These are phyloP conservation scores for Laothoe populi DNA, from an alignment of 2,888 invertebrate species.

Conservation along the genomic window DNA sequence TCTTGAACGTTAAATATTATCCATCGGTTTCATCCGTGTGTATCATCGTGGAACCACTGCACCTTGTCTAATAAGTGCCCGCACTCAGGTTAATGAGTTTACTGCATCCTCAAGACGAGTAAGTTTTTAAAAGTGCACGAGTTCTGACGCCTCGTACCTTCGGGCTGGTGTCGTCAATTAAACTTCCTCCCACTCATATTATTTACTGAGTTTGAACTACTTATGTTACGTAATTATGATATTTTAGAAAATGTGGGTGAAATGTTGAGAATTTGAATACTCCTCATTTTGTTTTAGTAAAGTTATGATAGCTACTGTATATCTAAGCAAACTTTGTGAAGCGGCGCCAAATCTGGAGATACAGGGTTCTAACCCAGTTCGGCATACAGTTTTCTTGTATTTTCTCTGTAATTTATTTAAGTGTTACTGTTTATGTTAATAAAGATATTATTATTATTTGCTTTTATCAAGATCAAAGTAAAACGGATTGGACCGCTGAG, in stretches of 20 bases:
- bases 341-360: too few species aligned
- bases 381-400: too few species aligned
- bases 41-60: constrained; percentile 32
- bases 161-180: constrained; percentile 67
- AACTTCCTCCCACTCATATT: constrained; percentile 47
- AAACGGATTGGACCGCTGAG: too few species aligned
- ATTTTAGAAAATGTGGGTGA: too few species aligned
- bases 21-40: constrained; percentile 5
- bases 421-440: too few species aligned
- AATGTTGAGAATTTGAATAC: too few species aligned
- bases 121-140: constrained; percentile 75
- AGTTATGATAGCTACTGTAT: background rate
- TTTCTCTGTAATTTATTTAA: too few species aligned
- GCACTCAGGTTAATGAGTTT: constrained; percentile 79
- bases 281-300: background rate
- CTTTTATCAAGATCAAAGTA: too few species aligned
- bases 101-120: constrained; percentile 62
- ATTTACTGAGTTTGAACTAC: constrained; percentile 30
- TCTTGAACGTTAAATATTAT: background rate
- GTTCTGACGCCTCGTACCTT: constrained; percentile 61
- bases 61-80: constrained; percentile 69
- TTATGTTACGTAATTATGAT: constrained; percentile 10
- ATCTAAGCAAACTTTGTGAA: too few species aligned
- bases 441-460: too few species aligned
- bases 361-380: too few species aligned